Evolutionary conservation across 2,888 invertebrate genomes (phyloP).

Genomic region (Athalia cordata): DNA sequence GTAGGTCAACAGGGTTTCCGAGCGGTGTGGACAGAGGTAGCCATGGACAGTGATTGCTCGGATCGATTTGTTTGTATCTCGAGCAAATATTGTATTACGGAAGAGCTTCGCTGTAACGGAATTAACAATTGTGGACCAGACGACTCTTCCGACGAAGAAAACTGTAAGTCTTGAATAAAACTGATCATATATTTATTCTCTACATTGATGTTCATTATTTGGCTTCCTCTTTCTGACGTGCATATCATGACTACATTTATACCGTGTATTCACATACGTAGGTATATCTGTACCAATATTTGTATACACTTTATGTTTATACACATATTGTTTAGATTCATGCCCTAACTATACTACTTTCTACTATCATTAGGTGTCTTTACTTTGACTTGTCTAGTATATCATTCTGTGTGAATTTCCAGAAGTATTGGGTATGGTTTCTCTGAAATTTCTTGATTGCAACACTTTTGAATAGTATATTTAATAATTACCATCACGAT

Average conservation of each 20-base stretch:
- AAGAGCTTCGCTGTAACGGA: constrained; percentile 85
- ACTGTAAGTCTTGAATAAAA: constrained; percentile 81
- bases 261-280: constrained; percentile 46
- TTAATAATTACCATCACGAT: constrained; percentile 36
- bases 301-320: constrained; percentile 51
- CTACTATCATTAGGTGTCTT: constrained; percentile 44
- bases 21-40: constrained; percentile 95
- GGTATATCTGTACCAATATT: constrained; percentile 48
- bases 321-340: constrained; percentile 48
- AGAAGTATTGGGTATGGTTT: constrained; percentile 49
- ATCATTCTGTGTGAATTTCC: constrained; percentile 51
- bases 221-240: constrained; percentile 34
- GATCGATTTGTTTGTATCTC: constrained; percentile 83
- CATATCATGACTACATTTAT: constrained; percentile 45
- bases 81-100: constrained; percentile 87
- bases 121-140: constrained; percentile 90
- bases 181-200: constrained; percentile 43
- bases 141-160: constrained; percentile 84
- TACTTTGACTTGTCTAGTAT: constrained; percentile 58
- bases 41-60: constrained; percentile 77
- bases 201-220: constrained; percentile 44
- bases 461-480: constrained; percentile 26
- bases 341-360: constrained; percentile 37
- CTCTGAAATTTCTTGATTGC: constrained; percentile 45
- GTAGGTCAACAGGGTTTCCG: constrained; percentile 95